These are phyloP conservation scores for Mimas tiliae DNA, from an alignment of 2,888 invertebrate genomes.

Conservation along the genomic window DNA sequence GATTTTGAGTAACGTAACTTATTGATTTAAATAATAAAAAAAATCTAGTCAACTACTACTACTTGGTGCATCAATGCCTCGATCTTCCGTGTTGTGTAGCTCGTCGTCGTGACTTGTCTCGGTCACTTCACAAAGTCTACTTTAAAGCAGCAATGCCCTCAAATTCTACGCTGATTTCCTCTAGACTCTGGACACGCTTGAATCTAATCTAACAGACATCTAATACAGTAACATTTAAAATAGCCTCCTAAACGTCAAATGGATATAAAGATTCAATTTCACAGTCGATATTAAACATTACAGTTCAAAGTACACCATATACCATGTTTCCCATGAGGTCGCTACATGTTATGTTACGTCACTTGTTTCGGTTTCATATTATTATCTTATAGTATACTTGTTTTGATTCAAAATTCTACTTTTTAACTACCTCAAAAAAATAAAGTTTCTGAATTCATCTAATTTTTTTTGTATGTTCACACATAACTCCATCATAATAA, in stretches of 20 bases:
- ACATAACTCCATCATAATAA: too few relatives aligned
- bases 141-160: not conserved
- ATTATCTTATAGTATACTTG: too few relatives aligned
- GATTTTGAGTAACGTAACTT: too few relatives aligned
- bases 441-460: too few relatives aligned
- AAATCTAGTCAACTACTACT: too few relatives aligned
- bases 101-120: too few relatives aligned
- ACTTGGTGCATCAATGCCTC: too few relatives aligned
- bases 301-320: not conserved
- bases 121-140: too few relatives aligned
- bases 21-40: too few relatives aligned
- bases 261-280: constrained; percentile 16
- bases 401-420: not conserved
- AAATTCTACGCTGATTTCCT: not conserved
- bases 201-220: not conserved
- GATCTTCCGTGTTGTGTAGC: too few relatives aligned
- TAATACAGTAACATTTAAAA: not conserved
- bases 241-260: not conserved
- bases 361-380: not conserved
- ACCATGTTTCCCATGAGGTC: not conserved
- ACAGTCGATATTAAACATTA: constrained; percentile 15
- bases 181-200: not conserved
- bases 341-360: not conserved
- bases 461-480: too few relatives aligned
- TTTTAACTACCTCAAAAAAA: too few relatives aligned